Percentiles rank a stretch among this genome's conserved stretches.
These are phyloP conservation scores for Lepidurus arcticus DNA, from an alignment of 1,140 invertebrate genomes.

Conservation along the genomic window DNA sequence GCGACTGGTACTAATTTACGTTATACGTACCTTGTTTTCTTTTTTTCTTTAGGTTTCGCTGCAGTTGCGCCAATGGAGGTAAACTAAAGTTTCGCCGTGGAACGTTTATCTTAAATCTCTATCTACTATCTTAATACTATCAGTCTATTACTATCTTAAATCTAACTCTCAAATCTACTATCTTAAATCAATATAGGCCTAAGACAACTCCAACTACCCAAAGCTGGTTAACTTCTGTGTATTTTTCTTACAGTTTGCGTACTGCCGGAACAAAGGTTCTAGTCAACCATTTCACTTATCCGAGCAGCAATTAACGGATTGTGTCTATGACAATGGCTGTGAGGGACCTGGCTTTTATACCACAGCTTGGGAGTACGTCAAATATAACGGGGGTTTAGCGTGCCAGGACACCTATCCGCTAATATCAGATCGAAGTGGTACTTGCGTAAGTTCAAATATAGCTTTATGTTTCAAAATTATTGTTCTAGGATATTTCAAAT, in stretches of 20 bases:
- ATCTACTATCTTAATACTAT: too few relatives aligned
- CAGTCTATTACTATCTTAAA: background rate
- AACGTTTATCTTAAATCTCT: too few relatives aligned
- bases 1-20: too few relatives aligned
- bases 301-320: constrained; percentile 30
- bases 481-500: too few relatives aligned
- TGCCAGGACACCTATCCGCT: background rate
- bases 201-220: too few relatives aligned
- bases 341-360: constrained; percentile 28
- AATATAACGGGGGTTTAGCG: background rate
- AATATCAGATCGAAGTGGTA: background rate
- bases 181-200: too few relatives aligned
- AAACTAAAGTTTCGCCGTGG: background rate
- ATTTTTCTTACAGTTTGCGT: constrained; percentile 31
- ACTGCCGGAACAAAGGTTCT: constrained; percentile 37
- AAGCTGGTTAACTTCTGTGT: too few relatives aligned
- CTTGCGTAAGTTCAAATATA: background rate
- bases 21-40: too few relatives aligned
- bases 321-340: constrained; percentile 1
- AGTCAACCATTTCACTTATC: constrained; percentile 29
- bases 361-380: constrained; percentile 26
- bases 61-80: constrained; percentile 36
- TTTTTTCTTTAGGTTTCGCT: constrained; percentile 39
- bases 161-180: background rate
- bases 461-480: too few relatives aligned